Evolutionary conservation across 2,888 invertebrate genomes (phyloP).

Genomic region (Drosophila gaucha): DNA sequence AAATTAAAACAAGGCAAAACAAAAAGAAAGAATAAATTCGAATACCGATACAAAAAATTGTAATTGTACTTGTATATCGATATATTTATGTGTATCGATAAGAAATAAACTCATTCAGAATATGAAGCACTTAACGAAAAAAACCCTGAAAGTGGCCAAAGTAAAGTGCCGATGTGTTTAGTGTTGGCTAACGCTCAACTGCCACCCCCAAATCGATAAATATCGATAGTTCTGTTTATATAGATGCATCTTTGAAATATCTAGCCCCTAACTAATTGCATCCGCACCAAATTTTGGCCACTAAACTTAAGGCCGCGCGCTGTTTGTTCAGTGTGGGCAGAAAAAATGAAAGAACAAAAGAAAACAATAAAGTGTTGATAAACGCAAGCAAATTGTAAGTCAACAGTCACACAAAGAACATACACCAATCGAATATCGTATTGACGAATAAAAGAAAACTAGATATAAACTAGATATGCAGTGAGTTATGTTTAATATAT

Average conservation of each 20-base stretch:
- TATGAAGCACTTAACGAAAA: conserved; percentile 55
- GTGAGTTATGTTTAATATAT: neutral
- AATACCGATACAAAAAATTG: conserved; percentile 9
- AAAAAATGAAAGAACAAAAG: conserved; percentile 45
- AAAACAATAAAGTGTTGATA: conserved; percentile 21
- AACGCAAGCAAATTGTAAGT: conserved; percentile 64
- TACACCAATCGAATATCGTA: neutral
- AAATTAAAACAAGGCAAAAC: conserved; percentile 13
- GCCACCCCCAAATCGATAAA: conserved; percentile 1
- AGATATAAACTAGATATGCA: neutral
- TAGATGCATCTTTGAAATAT: too few species aligned
- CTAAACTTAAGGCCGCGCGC: conserved; percentile 68
- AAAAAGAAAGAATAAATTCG: conserved; percentile 13
- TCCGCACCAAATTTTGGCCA: conserved; percentile 52
- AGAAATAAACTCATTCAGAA: conserved; percentile 75
- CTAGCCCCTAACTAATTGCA: conserved; percentile 44
- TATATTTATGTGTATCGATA: conserved; percentile 22
- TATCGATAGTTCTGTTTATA: neutral
- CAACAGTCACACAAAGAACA: conserved; percentile 30
- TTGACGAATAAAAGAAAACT: neutral
- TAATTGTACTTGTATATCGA: conserved; percentile 16
- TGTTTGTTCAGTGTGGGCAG: conserved; percentile 77
- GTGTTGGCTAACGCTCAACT: conserved; percentile 35
- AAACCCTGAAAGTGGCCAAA: conserved; percentile 48
- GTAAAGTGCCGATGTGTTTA: conserved; percentile 48